Evolutionary conservation across 2,113 vertebrate genomes (phyloP).

Genomic region (Morone saxatilis): DNA sequence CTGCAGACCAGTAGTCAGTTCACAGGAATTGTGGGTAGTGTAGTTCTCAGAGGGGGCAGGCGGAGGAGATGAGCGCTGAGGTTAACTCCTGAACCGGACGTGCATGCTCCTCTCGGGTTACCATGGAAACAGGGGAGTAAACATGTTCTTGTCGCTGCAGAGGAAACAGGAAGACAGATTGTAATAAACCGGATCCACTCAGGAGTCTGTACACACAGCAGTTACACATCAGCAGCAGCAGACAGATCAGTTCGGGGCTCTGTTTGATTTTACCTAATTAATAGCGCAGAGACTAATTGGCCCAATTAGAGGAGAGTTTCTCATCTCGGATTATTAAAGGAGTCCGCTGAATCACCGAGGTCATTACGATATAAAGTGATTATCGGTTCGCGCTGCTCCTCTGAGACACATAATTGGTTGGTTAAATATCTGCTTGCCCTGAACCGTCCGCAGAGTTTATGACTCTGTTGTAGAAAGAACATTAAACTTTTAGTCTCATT

Average conservation of each 20-base stretch:
- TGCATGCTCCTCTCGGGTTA: slow-evolving; percentile 82
- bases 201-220: slow-evolving; percentile 7
- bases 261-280: slow-evolving; percentile 38
- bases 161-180: slow-evolving; percentile 43
- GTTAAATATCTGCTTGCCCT: slow-evolving; percentile 19
- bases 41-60: slow-evolving; percentile 52
- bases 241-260: background rate
- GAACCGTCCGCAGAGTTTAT: slow-evolving; percentile 6
- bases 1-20: slow-evolving; percentile 1
- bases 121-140: slow-evolving; percentile 81
- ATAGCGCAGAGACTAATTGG: slow-evolving; percentile 49
- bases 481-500: background rate
- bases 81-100: slow-evolving; percentile 82
- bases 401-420: slow-evolving; percentile 12
- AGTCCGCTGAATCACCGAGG: background rate
- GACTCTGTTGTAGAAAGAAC: background rate
- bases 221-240: background rate
- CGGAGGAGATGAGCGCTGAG: slow-evolving; percentile 1
- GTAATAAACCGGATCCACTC: slow-evolving; percentile 17
- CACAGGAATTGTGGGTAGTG: slow-evolving; percentile 61
- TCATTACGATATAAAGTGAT: slow-evolving; percentile 42
- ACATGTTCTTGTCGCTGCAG: slow-evolving; percentile 80
- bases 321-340: slow-evolving; percentile 42
- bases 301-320: slow-evolving; percentile 48
- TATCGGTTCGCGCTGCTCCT: slow-evolving; percentile 24